Conservation (phyloP, 2,888 invertebrate genomes). For the Oasisia sp. region DNA sequence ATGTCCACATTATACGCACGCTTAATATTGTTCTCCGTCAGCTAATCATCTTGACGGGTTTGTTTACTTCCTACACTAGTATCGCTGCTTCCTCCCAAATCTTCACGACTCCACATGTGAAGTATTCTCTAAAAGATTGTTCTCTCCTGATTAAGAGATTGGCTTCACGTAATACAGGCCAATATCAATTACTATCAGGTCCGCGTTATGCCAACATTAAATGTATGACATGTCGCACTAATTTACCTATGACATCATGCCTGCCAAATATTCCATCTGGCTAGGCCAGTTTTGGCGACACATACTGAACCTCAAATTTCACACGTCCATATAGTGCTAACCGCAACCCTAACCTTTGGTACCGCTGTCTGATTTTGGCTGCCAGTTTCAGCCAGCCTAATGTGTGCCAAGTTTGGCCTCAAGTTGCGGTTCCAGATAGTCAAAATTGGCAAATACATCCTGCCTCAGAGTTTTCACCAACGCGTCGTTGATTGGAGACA, state of each 20-base stretch:
- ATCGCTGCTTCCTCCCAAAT: too few species aligned
- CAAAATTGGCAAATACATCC: constrained; percentile 92
- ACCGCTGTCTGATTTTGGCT: not conserved
- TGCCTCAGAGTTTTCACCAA: constrained; percentile 97
- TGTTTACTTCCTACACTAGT: too few species aligned
- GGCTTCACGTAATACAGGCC: not conserved
- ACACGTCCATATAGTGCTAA: not conserved
- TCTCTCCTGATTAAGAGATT: too few species aligned
- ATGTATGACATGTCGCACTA: not conserved
- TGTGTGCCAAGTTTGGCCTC: not conserved
- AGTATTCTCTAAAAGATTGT: too few species aligned
- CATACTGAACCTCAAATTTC: not conserved
- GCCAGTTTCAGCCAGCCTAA: not conserved
- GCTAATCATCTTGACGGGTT: too few species aligned
- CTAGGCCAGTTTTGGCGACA: not conserved
- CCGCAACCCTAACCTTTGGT: not conserved
- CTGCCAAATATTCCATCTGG: not conserved
- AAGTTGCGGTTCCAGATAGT: constrained; percentile 43
- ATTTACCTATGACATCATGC: not conserved
- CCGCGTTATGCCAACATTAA: not conserved
- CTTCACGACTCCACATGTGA: too few species aligned
- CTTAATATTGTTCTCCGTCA: too few species aligned
- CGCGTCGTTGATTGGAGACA: constrained; percentile 92
- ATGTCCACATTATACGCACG: too few species aligned
- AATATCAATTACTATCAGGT: not conserved